These are phyloP conservation scores for Acanthurus leucopareius DNA, from an alignment of 2,797 vertebrate genomes.

Conservation along the genomic window DNA sequence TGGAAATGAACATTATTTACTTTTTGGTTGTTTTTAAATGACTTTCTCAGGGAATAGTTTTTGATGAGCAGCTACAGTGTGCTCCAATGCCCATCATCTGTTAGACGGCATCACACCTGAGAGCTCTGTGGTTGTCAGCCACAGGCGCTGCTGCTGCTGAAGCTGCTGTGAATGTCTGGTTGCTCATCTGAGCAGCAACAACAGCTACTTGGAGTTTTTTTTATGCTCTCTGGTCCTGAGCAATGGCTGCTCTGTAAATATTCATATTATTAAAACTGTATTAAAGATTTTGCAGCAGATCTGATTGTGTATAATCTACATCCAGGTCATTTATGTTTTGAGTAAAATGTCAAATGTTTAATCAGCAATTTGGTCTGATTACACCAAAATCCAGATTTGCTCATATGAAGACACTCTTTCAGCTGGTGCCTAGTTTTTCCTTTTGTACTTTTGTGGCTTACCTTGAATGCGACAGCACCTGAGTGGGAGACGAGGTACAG, in stretches of 20 bases:
- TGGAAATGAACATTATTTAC: constrained; percentile 10
- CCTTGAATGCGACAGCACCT: background rate
- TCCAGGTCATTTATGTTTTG: background rate
- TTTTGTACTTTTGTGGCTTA: background rate
- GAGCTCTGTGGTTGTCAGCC: background rate
- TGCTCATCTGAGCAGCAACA: background rate
- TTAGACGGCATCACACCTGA: constrained; percentile 1
- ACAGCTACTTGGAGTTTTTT: background rate
- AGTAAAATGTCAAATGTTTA: background rate
- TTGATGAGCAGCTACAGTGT: background rate
- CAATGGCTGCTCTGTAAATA: background rate
- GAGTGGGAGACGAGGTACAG: background rate
- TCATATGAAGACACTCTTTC: background rate
- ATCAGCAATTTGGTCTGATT: background rate
- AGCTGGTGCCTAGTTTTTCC: background rate
- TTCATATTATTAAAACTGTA: background rate
- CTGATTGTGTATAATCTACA: background rate
- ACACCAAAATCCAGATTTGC: background rate
- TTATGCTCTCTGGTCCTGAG: background rate
- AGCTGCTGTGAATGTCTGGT: background rate
- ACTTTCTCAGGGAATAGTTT: background rate
- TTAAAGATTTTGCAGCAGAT: background rate
- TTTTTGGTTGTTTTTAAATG: constrained; percentile 21
- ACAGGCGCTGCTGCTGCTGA: background rate
- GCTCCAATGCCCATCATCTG: background rate